phyloP scores from a whole-genome alignment of 2,797 vertebrate genomes.

The Echiichthys vipera region DNA sequence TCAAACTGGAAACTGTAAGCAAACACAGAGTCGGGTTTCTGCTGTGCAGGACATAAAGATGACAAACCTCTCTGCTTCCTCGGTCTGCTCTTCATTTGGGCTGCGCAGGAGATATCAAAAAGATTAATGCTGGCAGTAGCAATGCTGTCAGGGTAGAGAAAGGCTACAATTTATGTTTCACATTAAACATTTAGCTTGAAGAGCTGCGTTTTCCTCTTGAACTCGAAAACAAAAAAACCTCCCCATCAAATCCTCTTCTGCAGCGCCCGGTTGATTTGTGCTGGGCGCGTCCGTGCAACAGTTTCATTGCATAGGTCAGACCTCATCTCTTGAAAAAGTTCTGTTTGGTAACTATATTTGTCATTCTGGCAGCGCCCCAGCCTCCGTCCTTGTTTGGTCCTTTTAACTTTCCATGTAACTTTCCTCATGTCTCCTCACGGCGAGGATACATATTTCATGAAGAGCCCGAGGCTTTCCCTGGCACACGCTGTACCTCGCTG shows the following conservation, averaged over 20 bases:
- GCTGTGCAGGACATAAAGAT: slow-evolving; percentile 31
- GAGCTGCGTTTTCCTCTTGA: slow-evolving; percentile 30
- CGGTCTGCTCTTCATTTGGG: slow-evolving; percentile 31
- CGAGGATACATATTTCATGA: slow-evolving; percentile 84
- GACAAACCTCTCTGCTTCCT: slow-evolving; percentile 9
- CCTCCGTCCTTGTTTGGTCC: slow-evolving; percentile 69
- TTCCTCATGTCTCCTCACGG: slow-evolving; percentile 80
- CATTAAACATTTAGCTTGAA: slow-evolving; percentile 63
- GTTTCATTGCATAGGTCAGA: slow-evolving; percentile 45
- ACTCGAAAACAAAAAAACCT: slow-evolving; percentile 19
- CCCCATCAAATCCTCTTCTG: slow-evolving; percentile 49
- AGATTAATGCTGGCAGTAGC: slow-evolving; percentile 37
- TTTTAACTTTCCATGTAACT: slow-evolving; percentile 79
- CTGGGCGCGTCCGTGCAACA: slow-evolving; percentile 44
- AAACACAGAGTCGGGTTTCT: slow-evolving; percentile 79
- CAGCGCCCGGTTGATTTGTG: slow-evolving; percentile 34
- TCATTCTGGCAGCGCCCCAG: slow-evolving; percentile 71
- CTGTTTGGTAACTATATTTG: slow-evolving; percentile 68
- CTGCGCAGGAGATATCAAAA: slow-evolving; percentile 11
- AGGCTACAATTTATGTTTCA: slow-evolving; percentile 26
- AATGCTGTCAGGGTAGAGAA: slow-evolving; percentile 23
- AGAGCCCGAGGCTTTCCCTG: slow-evolving; percentile 78
- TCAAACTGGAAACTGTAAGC: slow-evolving; percentile 86
- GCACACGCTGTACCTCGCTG: slow-evolving; percentile 66
- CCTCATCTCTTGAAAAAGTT: slow-evolving; percentile 61